A percentile compares a stretch with the other conserved stretches of the same genome.
phyloP scores from a whole-genome alignment of 2,113 vertebrate species.

The Hippocampus abdominalis region DNA sequence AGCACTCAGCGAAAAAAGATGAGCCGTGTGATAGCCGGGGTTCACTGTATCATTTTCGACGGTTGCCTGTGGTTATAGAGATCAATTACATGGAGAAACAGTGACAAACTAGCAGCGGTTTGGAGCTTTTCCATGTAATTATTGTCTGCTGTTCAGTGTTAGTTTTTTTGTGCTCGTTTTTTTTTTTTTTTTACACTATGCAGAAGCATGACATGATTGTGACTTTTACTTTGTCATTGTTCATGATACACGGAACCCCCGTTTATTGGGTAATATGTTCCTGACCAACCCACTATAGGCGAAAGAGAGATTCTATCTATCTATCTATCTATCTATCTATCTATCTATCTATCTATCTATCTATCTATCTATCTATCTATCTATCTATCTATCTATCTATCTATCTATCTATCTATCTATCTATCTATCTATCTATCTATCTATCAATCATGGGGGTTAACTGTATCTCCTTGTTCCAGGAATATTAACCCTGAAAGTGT shows the following conservation, averaged over 20 bases:
- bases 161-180: no score
- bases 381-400: no score
- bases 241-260: not conserved
- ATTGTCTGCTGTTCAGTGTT: constrained; percentile 29
- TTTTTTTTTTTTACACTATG: constrained; percentile 9
- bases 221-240: not conserved
- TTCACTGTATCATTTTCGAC: not conserved
- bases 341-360: no score
- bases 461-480: not conserved
- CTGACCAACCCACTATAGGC: no score
- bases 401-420: no score
- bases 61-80: not conserved
- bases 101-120: constrained; percentile 60
- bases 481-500: not conserved
- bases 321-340: no score
- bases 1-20: no score
- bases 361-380: no score
- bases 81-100: constrained; percentile 47
- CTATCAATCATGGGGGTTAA: not conserved
- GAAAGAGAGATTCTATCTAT: not conserved
- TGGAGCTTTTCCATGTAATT: constrained; percentile 44
- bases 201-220: not conserved
- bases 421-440: no score
- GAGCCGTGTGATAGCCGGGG: no score
- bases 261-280: not conserved